phyloP scores from a whole-genome alignment of 1,140 invertebrate species.

The Goniozus legneri region DNA sequence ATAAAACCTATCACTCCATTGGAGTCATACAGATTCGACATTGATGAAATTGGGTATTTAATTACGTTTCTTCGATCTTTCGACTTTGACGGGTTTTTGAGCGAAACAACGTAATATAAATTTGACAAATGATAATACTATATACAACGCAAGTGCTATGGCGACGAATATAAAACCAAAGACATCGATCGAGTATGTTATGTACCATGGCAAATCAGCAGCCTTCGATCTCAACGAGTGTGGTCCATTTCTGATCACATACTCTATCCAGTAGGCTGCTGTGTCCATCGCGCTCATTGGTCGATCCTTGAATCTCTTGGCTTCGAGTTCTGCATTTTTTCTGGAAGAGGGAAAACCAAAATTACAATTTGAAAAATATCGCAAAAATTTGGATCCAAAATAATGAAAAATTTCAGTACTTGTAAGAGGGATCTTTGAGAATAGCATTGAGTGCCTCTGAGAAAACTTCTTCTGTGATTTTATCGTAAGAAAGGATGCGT shows the following conservation, averaged over 20 bases:
- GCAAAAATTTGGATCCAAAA: too few species aligned
- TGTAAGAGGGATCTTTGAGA: slow-evolving; percentile 33
- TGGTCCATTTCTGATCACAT: slow-evolving; percentile 55
- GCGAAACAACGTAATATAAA: too few species aligned
- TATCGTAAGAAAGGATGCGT: slow-evolving; percentile 18
- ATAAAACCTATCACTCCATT: too few species aligned
- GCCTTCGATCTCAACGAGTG: slow-evolving; percentile 45
- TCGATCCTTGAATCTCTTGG: slow-evolving; percentile 34
- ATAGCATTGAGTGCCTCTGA: slow-evolving; percentile 29
- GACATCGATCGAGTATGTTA: slow-evolving; percentile 47
- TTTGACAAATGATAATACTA: background rate
- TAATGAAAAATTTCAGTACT: too few species aligned
- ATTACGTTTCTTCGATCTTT: too few species aligned
- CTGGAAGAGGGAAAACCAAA: too few species aligned
- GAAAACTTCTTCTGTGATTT: slow-evolving; percentile 31
- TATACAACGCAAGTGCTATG: background rate
- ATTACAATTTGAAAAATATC: too few species aligned
- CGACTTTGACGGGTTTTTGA: too few species aligned
- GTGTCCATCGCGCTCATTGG: slow-evolving; percentile 54
- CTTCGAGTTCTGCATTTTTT: slow-evolving; percentile 16
- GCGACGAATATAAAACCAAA: background rate
- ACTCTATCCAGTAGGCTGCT: slow-evolving; percentile 61
- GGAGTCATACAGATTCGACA: too few species aligned
- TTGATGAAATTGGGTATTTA: too few species aligned
- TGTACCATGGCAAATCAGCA: slow-evolving; percentile 47